phyloP scores from a whole-genome alignment of 2,113 vertebrate genomes.

The Ceyx margarethae region DNA sequence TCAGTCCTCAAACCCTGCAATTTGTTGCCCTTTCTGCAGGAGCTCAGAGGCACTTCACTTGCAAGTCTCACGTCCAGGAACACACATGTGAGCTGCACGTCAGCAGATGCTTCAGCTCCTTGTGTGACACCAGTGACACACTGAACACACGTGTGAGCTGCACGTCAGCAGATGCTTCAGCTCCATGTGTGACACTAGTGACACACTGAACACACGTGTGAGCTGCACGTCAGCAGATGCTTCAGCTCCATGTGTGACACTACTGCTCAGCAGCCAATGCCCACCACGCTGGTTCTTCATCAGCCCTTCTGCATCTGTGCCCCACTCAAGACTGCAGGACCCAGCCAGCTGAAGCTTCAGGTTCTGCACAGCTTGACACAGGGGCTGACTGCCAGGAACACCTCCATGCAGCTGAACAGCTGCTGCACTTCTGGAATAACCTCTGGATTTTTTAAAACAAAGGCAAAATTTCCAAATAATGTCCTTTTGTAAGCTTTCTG shows the following conservation, averaged over 20 bases:
- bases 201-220: too few species aligned
- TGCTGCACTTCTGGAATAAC: not conserved
- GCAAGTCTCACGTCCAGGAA: accelerated
- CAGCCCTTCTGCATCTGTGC: not conserved
- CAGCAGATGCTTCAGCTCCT: too few species aligned
- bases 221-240: too few species aligned
- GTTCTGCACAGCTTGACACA: not conserved
- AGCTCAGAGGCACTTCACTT: not conserved
- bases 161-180: too few species aligned
- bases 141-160: too few species aligned
- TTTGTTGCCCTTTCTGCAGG: not conserved
- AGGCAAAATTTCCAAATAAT: not conserved
- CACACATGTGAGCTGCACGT: not conserved
- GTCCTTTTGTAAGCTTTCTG: not conserved
- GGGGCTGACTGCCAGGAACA: not conserved
- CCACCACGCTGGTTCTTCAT: not conserved
- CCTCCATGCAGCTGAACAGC: not conserved
- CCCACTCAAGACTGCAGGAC: accelerated
- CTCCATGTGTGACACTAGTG: too few species aligned
- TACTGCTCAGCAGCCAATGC: accelerated
- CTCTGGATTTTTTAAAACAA: not conserved
- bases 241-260: too few species aligned
- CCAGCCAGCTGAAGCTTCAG: accelerated
- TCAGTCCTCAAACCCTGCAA: not conserved
- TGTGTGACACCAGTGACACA: too few species aligned